phyloP scores from a whole-genome alignment of 1,140 invertebrate genomes.

The Drosophila lini region DNA sequence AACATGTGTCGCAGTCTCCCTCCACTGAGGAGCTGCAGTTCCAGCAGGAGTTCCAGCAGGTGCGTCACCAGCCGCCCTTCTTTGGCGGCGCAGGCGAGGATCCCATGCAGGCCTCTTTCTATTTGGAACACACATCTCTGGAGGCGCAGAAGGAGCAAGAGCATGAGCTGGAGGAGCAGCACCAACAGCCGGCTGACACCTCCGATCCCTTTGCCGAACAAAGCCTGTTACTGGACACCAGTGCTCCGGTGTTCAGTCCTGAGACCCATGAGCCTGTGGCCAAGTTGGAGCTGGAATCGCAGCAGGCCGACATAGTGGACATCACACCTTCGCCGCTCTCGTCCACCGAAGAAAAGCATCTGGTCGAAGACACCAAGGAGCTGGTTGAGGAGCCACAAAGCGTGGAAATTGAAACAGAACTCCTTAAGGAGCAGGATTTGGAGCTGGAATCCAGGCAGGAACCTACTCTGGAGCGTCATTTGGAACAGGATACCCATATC shows the following conservation, averaged over 20 bases:
- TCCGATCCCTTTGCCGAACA: constrained; percentile 37
- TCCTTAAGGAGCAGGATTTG: constrained; percentile 8
- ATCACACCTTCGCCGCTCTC: constrained; percentile 71
- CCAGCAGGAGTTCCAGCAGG: constrained; percentile 32
- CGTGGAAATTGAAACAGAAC: constrained; percentile 10
- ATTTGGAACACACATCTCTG: constrained; percentile 67
- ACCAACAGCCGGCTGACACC: constrained; percentile 6
- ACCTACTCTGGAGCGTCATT: neutral
- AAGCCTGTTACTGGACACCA: constrained; percentile 62
- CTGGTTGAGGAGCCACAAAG: constrained; percentile 16
- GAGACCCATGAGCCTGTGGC: constrained; percentile 31
- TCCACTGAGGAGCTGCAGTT: constrained; percentile 78
- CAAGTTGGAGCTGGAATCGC: constrained; percentile 61
- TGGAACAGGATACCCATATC: constrained; percentile 21
- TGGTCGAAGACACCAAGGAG: constrained; percentile 78
- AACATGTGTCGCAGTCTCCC: constrained; percentile 71
- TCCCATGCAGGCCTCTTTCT: constrained; percentile 79
- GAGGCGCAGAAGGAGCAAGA: constrained; percentile 35
- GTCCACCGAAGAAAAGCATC: constrained; percentile 77
- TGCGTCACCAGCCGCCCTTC: constrained; percentile 44
- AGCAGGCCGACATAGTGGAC: constrained; percentile 61
- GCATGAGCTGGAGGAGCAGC: neutral
- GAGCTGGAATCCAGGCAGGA: constrained; percentile 11
- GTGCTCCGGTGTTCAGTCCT: constrained; percentile 57
- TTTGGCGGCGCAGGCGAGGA: constrained; percentile 41